A percentile compares a stretch with the other conserved stretches of the same genome.
Evolutionary conservation across 2,113 vertebrate species (phyloP).

Genomic region (Formicarius rufipectus): DNA sequence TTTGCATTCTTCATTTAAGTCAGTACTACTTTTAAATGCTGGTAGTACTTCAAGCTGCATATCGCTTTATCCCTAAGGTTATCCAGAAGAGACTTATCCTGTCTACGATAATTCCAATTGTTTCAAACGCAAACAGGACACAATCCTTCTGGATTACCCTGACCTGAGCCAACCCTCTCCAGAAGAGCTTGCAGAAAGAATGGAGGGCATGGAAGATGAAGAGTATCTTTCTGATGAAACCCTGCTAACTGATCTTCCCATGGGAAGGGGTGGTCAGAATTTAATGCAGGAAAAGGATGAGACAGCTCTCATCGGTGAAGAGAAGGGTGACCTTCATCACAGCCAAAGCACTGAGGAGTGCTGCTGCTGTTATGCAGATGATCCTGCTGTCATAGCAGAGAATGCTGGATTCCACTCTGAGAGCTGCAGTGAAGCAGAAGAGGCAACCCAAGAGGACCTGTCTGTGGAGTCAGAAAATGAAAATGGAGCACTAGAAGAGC

Average conservation of each 20-base stretch:
- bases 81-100: constrained; percentile 87
- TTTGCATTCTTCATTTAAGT: not conserved
- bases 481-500: not conserved
- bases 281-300: not conserved
- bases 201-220: constrained; percentile 77
- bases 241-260: not conserved
- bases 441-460: constrained; percentile 53
- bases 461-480: constrained; percentile 13
- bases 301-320: constrained; percentile 57
- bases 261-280: not conserved
- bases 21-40: not conserved
- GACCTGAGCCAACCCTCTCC: constrained; percentile 77
- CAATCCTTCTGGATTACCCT: constrained; percentile 74
- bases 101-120: constrained; percentile 73
- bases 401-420: constrained; percentile 79
- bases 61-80: constrained; percentile 74
- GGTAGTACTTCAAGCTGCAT: not conserved
- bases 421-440: constrained; percentile 75
- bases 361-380: constrained; percentile 63
- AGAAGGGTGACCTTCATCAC: constrained; percentile 62
- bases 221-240: constrained; percentile 48
- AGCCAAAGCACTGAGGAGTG: constrained; percentile 56
- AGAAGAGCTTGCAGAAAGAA: constrained; percentile 90
- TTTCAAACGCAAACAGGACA: constrained; percentile 62
- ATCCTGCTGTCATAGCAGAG: constrained; percentile 85